phyloP scores from a whole-genome alignment of 2,888 invertebrate genomes.

The Temnothorax ravouxi region DNA sequence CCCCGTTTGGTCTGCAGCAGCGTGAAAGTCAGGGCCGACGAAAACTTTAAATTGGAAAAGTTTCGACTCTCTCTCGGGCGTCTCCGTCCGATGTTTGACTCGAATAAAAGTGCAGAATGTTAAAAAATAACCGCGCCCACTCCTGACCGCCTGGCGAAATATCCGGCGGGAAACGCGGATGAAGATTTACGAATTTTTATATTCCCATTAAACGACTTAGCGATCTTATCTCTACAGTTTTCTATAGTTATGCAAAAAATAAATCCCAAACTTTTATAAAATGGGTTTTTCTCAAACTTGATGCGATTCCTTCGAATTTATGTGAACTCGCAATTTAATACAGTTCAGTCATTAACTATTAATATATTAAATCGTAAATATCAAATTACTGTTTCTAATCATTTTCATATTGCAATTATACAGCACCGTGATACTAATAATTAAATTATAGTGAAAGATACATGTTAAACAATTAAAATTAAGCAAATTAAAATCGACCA shows the following conservation, averaged over 20 bases:
- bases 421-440: not conserved
- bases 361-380: not conserved
- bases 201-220: not conserved
- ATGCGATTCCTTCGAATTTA: not conserved
- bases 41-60: conserved; percentile 85
- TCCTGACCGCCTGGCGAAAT: conserved; percentile 50
- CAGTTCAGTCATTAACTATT: not conserved
- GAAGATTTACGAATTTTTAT: conserved; percentile 48
- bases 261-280: not conserved
- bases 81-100: conserved; percentile 70
- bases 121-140: conserved; percentile 74
- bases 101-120: conserved; percentile 77
- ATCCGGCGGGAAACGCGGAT: conserved; percentile 34
- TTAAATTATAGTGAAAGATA: not conserved
- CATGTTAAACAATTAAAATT: no score
- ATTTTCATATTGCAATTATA: not conserved
- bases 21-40: conserved; percentile 82
- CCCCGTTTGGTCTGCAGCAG: conserved; percentile 78
- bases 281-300: not conserved
- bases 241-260: not conserved
- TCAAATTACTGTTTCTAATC: not conserved
- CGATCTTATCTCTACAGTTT: not conserved
- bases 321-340: not conserved
- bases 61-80: conserved; percentile 74
- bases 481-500: not conserved